These are phyloP conservation scores for Chrysopa pallens DNA, from an alignment of 1,140 invertebrate species.

Conservation along the genomic window DNA sequence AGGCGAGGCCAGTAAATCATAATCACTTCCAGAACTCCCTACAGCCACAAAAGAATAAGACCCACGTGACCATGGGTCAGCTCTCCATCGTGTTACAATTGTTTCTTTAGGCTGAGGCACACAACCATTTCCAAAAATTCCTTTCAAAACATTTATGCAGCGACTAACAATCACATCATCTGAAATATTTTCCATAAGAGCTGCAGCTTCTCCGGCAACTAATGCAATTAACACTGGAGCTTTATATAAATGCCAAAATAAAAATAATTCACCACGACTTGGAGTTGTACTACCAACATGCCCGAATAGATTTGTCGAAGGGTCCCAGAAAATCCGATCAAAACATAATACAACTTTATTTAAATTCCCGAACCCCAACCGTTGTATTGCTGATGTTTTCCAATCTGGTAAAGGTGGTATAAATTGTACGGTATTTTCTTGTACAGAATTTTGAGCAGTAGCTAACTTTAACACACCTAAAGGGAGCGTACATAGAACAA, in stretches of 20 bases:
- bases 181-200: slow-evolving; percentile 92
- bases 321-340: slow-evolving; percentile 95
- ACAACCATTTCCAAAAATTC: slow-evolving; percentile 80
- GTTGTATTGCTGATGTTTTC: slow-evolving; percentile 84
- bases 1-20: slow-evolving; percentile 84
- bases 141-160: slow-evolving; percentile 80
- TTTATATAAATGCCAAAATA: slow-evolving; percentile 96
- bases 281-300: slow-evolving; percentile 93
- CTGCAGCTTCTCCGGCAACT: slow-evolving; percentile 92
- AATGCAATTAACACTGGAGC: slow-evolving; percentile 86
- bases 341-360: slow-evolving; percentile 98
- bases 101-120: slow-evolving; percentile 94
- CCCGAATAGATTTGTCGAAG: slow-evolving; percentile 87
- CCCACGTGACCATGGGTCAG: slow-evolving; percentile 87
- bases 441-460: slow-evolving; percentile 39
- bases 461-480: slow-evolving; percentile 92
- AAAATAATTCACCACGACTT: slow-evolving; percentile 85
- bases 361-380: slow-evolving; percentile 94
- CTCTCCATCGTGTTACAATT: slow-evolving; percentile 87
- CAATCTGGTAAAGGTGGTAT: slow-evolving; percentile 88
- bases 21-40: slow-evolving; percentile 93
- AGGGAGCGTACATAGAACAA: slow-evolving; percentile 88
- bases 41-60: slow-evolving; percentile 96
- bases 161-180: slow-evolving; percentile 94
- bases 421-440: slow-evolving; percentile 74